Percentiles rank a stretch among this genome's conserved stretches.
These are phyloP conservation scores for Tiliacea aurago DNA, from an alignment of 2,888 invertebrate species.

Conservation along the genomic window DNA sequence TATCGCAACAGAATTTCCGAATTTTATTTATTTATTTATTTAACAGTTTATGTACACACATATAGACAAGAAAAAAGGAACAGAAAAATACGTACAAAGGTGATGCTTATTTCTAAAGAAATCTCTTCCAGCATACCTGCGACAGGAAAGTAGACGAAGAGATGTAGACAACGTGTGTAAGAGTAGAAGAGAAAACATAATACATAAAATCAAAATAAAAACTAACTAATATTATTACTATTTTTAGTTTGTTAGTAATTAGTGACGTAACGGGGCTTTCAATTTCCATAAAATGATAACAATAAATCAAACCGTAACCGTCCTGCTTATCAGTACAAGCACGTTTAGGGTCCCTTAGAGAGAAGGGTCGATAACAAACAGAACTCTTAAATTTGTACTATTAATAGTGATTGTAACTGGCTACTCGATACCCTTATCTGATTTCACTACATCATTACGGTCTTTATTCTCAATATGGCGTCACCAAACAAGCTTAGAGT, in stretches of 20 bases:
- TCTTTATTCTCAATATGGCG: conserved; percentile 24
- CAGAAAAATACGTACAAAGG: too few species aligned
- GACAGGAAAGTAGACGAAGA: too few species aligned
- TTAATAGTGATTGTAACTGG: background rate
- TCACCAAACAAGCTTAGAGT: conserved; percentile 26
- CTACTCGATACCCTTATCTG: conserved; percentile 29
- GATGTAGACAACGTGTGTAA: too few species aligned
- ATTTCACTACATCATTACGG: conserved; percentile 9
- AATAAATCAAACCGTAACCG: conserved; percentile 31
- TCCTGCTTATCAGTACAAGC: conserved; percentile 22
- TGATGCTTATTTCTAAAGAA: too few species aligned
- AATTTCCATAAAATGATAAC: conserved; percentile 37
- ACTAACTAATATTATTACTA: too few species aligned
- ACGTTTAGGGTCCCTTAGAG: conserved; percentile 12
- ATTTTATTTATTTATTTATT: too few species aligned
- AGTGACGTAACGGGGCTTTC: conserved; percentile 30
- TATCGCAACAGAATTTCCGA: background rate
- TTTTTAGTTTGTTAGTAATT: conserved; percentile 7
- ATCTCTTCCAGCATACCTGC: too few species aligned
- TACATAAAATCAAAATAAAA: too few species aligned
- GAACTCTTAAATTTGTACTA: conserved; percentile 9
- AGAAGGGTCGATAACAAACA: conserved; percentile 9
- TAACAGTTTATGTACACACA: too few species aligned
- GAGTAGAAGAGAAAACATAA: too few species aligned
- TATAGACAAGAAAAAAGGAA: too few species aligned